Evolutionary conservation across 2,888 invertebrate genomes (phyloP), one percentile per base, ranked within the genome.

Genomic region (Tortricodes alternella): DNA sequence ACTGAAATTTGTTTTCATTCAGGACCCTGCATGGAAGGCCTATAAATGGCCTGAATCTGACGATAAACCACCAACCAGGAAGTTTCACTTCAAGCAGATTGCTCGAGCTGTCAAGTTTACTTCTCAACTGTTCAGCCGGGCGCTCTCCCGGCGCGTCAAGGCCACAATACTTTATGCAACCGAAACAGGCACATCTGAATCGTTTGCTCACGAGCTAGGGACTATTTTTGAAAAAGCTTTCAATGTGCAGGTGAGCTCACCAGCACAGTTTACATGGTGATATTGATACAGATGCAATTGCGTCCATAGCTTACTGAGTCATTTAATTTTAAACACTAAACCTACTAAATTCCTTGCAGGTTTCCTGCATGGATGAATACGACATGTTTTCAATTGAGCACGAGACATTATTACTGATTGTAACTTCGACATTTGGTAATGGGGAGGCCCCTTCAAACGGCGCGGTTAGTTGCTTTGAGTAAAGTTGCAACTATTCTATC

Each of bases 401-500:
- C 76, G 98, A 98, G 85, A 97, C 97, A 5, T 88, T 99, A 21
- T 89, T 98, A 2, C 83, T 99, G 53, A 96, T 98, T 16, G 96
- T 98, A 8, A 97, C 98, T 15, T 98, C 98, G 6, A 99, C 98
- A 0, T 98, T 98, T 78, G 98, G 98, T 7, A 98, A 98, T 77
- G 98, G 98, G 1, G 98, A 98, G 89, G 97, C 98, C 15, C 98
- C 98, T 0, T 98, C 98, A 77, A 98, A 98, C 83, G 98, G 98
- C 63, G 96, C 96, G 91, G 97, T 97, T 87, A 85, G 91, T 85
- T 7, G 27, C n/a, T n/a, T 24, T 24, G 3, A n/a, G 27, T n/a
- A n/a, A 9, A 3, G 11, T 29, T 11, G 11, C 29, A 29, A 29
- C 29, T 3, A 29, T 29, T n/a, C 5, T 27, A 24, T 8, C 5